Evolutionary conservation across 1,140 invertebrate species (phyloP), one percentile per base, ranked within the genome.

Genomic region (Drosophila oshimai): DNA sequence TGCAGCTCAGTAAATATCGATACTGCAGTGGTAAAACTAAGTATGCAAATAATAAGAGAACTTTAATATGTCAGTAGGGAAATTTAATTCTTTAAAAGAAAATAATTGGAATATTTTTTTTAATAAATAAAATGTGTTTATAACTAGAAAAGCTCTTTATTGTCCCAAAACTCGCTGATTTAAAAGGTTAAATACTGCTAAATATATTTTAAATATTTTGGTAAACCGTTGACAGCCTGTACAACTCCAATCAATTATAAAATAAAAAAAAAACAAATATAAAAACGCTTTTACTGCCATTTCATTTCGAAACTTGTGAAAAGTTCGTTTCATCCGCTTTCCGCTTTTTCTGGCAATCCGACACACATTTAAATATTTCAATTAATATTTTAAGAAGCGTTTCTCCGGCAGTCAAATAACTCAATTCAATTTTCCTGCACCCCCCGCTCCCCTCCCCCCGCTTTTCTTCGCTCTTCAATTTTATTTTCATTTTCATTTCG

Each of bases 401-500:
- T 36, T 62, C 41, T 22, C 44, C 9, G 26, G 58, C 42, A 26
- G 46, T 24, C 33, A 50, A 49, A 50, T 65, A 65, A 65, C 41
- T 65, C 26, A 65, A 65, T 65, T 50, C 26, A 5, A 13, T 47
- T 60, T 41, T 9, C 20, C 20, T n/a, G 7, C 6, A 3, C n/a
- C 3, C 5, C 12, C 22, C 13, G n/a, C 3, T 22, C 12, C 22
- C 17, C n/a, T 1, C 20, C 9, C 17, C 17, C 20, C 3, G n/a
- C 2, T 41, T 42, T 42, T 22, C 39, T 24, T 2, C 7, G 12
- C 6, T 9, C 18, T 54, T 57, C 15, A 31, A 57, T 57, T 41
- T 61, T 37, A 24, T 61, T 61, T 61, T 62, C 28, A 41, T 60
- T 44, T 64, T 26, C 24, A 44, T 46, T 61, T 61, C 18, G 41